These are phyloP conservation scores for Gymnodraco acuticeps DNA, from an alignment of 2,797 vertebrate genomes.

Conservation along the genomic window DNA sequence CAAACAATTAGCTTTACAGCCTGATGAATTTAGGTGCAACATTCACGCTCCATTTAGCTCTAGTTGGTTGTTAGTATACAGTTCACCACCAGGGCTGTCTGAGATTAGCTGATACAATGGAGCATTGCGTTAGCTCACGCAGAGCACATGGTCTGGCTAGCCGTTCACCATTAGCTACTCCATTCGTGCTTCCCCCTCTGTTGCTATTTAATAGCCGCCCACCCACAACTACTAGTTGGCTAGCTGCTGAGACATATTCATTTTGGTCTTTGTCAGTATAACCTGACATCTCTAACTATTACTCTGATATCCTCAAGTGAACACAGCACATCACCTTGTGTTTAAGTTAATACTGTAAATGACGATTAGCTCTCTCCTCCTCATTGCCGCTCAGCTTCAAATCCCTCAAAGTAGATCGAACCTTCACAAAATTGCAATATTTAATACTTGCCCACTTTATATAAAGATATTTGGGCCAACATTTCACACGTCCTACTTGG, in stretches of 20 bases:
- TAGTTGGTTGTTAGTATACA: not conserved
- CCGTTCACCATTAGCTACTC: not conserved
- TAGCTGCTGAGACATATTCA: not conserved
- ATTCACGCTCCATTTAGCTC: not conserved
- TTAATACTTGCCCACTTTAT: no score
- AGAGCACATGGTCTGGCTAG: not conserved
- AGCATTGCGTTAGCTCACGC: not conserved
- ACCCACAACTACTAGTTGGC: not conserved
- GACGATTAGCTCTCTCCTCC: not conserved
- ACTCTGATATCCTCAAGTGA: not conserved
- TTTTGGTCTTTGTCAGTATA: not conserved
- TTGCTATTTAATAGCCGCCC: no score
- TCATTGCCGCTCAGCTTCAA: no score
- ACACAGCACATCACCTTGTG: not conserved
- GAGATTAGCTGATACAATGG: not conserved
- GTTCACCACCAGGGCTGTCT: not conserved
- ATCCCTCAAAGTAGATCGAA: no score
- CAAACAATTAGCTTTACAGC: slow-evolving; percentile 8
- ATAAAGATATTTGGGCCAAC: no score
- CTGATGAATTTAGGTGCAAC: not conserved
- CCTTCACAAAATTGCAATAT: no score
- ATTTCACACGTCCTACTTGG: no score
- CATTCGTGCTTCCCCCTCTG: not conserved
- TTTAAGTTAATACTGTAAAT: not conserved
- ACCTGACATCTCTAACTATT: not conserved